Conservation (phyloP, 2,797 vertebrate species). For the Lepus oiostolus region DNA sequence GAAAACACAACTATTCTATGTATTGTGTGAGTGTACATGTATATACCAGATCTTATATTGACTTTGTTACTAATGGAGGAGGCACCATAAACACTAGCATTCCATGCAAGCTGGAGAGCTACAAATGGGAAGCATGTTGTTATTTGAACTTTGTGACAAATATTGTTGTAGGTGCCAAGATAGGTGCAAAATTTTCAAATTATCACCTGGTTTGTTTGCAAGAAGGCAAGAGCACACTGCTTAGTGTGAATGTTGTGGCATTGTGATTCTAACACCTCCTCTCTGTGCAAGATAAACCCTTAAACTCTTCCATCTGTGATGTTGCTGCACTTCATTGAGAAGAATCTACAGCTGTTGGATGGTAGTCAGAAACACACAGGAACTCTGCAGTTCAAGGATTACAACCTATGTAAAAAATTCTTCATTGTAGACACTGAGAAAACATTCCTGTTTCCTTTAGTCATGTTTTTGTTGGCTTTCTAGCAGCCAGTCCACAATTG, state of each 20-base stretch:
- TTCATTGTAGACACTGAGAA: conserved; percentile 40
- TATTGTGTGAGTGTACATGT: background rate
- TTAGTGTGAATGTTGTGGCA: conserved; percentile 24
- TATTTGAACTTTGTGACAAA: conserved; percentile 68
- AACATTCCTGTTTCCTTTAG: background rate
- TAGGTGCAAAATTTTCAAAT: conserved; percentile 79
- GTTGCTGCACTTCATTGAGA: conserved; percentile 47
- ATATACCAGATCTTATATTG: background rate
- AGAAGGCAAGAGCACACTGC: conserved; percentile 16
- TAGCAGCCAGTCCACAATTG: background rate
- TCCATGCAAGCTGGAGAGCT: background rate
- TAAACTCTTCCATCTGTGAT: conserved; percentile 61
- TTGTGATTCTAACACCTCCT: conserved; percentile 42
- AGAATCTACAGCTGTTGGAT: background rate
- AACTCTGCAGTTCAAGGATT: background rate
- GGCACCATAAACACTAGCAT: background rate
- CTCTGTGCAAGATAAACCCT: conserved; percentile 45
- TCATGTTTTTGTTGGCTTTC: background rate
- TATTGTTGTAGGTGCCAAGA: conserved; percentile 15
- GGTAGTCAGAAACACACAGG: background rate
- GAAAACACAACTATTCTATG: background rate
- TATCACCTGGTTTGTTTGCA: conserved; percentile 80
- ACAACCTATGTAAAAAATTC: background rate
- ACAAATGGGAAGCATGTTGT: conserved; percentile 25
- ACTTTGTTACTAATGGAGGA: background rate